These are phyloP conservation scores for Sebastes nivosus DNA, from an alignment of 2,797 vertebrate genomes.

Conservation along the genomic window DNA sequence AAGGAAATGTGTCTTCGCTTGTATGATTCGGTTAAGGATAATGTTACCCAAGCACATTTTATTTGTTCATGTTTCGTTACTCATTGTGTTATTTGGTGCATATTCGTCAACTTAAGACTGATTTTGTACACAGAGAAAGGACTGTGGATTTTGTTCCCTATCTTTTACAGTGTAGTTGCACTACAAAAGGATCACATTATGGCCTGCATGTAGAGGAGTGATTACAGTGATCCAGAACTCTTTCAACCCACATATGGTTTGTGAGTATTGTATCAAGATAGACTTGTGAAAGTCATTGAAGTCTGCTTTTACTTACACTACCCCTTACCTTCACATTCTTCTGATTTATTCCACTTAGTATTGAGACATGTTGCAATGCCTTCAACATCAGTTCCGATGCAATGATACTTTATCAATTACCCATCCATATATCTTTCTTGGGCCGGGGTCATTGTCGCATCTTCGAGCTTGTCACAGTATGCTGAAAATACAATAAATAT, in stretches of 20 bases:
- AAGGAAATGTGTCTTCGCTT: too few relatives aligned
- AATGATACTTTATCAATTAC: background rate
- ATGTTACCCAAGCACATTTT: background rate
- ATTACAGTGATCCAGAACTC: background rate
- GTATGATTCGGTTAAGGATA: too few relatives aligned
- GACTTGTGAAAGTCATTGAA: background rate
- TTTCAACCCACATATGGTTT: background rate
- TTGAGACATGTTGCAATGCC: background rate
- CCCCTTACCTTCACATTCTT: background rate
- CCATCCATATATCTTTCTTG: background rate
- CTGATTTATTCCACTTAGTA: background rate
- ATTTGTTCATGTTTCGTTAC: background rate
- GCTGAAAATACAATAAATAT: too few relatives aligned
- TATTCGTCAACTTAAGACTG: background rate
- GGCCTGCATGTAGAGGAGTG: background rate
- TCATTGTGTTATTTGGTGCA: too few relatives aligned
- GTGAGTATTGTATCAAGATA: background rate
- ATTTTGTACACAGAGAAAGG: background rate
- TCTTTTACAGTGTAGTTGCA: background rate
- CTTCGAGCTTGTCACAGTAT: too few relatives aligned
- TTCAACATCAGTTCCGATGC: fast-evolving
- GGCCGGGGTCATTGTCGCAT: too few relatives aligned
- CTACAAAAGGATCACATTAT: background rate
- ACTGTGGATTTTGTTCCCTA: background rate
- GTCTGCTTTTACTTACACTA: background rate